phyloP scores from a whole-genome alignment of 2,797 vertebrate genomes.

The Rhyacichthys aspro region DNA sequence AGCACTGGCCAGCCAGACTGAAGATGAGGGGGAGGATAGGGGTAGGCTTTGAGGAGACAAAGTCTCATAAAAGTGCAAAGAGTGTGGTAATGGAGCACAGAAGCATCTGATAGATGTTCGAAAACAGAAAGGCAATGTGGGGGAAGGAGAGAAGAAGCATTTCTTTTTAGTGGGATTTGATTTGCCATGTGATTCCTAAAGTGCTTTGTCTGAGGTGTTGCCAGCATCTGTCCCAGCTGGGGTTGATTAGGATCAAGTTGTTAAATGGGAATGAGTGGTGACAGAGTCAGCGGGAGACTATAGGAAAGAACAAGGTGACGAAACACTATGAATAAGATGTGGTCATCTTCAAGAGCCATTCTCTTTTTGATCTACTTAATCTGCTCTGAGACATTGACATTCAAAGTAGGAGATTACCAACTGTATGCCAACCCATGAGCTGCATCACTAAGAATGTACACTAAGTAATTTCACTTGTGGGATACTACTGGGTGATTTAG shows the following conservation, averaged over 20 bases:
- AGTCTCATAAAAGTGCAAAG: constrained; percentile 14
- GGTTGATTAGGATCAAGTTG: constrained; percentile 39
- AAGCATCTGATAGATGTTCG: constrained; percentile 26
- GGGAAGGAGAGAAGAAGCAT: constrained; percentile 12
- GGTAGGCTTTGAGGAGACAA: constrained; percentile 11
- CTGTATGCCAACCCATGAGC: no score
- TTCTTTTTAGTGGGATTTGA: constrained; percentile 26
- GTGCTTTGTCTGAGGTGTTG: constrained; percentile 51
- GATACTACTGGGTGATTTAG: no score
- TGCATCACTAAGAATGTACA: no score
- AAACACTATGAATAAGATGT: constrained; percentile 8
- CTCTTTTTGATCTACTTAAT: constrained; percentile 27
- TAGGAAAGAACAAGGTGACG: constrained; percentile 9
- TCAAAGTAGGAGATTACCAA: no score
- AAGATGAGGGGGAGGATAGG: constrained; percentile 34
- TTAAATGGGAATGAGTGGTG: constrained; percentile 22
- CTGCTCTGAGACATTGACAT: constrained; percentile 22
- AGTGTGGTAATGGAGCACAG: constrained; percentile 1
- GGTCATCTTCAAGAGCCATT: constrained; percentile 5
- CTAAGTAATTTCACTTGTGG: no score
- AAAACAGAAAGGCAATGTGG: constrained; percentile 19
- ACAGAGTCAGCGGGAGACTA: constrained; percentile 8
- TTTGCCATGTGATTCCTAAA: constrained; percentile 54
- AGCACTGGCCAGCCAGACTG: constrained; percentile 57
- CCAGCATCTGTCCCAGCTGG: constrained; percentile 55